Evolutionary conservation across 2,113 vertebrate species (phyloP).

Genomic region (Prunella himalayana): DNA sequence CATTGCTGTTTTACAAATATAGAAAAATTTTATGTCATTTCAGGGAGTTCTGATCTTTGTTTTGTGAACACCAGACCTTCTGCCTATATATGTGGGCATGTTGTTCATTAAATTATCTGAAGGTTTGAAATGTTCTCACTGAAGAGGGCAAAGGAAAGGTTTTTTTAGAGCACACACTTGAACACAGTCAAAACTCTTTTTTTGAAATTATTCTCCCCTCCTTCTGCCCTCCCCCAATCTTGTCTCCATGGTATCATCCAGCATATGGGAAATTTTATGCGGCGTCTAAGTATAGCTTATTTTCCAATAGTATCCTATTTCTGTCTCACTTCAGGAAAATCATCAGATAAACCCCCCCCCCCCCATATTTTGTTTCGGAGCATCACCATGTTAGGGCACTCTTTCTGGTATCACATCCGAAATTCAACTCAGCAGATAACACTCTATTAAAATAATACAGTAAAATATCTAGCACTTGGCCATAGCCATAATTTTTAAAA

Average conservation of each 20-base stretch:
- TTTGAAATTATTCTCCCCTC: not conserved
- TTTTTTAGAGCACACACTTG: not conserved
- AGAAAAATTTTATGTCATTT: not conserved
- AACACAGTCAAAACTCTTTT: not conserved
- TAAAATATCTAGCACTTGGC: not conserved
- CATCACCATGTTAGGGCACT: not conserved
- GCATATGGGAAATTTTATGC: not conserved
- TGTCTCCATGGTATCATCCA: not conserved
- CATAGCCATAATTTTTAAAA: not conserved
- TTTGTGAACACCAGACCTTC: not conserved
- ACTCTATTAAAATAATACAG: not conserved
- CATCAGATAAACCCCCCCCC: rapidly evolving
- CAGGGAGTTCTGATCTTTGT: not conserved
- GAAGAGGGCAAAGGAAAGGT: not conserved
- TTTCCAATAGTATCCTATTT: not conserved
- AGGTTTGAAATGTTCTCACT: not conserved
- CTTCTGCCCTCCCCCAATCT: not conserved
- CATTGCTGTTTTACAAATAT: not conserved
- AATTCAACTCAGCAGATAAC: not conserved
- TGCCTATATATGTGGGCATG: not conserved
- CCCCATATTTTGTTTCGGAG: not conserved
- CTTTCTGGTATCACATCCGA: not conserved
- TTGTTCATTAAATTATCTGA: not conserved
- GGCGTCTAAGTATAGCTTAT: not conserved
- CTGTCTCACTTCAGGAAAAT: not conserved